Conservation (phyloP, 1,140 invertebrate genomes). For the Chironomus tepperi region DNA sequence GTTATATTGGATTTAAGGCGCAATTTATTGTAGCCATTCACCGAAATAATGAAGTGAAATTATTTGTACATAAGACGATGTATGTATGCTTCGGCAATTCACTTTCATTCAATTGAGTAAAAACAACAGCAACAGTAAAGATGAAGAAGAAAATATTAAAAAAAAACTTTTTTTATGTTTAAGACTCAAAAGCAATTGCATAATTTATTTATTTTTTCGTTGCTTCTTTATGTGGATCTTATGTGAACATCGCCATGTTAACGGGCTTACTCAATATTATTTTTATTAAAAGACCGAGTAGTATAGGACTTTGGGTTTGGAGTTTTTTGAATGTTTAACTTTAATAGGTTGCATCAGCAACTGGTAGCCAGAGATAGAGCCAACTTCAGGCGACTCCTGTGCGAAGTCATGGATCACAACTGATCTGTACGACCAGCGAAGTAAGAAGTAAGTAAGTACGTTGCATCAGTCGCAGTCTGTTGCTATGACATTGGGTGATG, state of each 20-base stretch:
- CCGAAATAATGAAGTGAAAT: slow-evolving; percentile 2
- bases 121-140: background rate
- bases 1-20: background rate
- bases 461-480: too few species aligned
- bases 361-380: too few species aligned
- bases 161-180: background rate
- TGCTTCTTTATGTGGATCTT: background rate
- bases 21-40: background rate
- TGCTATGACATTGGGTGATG: too few species aligned
- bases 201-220: background rate
- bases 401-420: too few species aligned
- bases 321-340: too few species aligned
- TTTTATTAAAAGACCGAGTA: background rate
- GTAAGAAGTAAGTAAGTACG: too few species aligned
- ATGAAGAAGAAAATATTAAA: background rate
- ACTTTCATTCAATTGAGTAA: slow-evolving; percentile 4
- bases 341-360: too few species aligned
- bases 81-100: background rate
- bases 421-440: too few species aligned
- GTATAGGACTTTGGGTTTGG: too few species aligned
- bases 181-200: background rate
- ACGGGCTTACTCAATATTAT: background rate
- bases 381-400: too few species aligned
- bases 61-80: background rate
- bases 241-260: background rate